Conservation (phyloP, 2,888 invertebrate species). For the Thymelicus sylvestris region DNA sequence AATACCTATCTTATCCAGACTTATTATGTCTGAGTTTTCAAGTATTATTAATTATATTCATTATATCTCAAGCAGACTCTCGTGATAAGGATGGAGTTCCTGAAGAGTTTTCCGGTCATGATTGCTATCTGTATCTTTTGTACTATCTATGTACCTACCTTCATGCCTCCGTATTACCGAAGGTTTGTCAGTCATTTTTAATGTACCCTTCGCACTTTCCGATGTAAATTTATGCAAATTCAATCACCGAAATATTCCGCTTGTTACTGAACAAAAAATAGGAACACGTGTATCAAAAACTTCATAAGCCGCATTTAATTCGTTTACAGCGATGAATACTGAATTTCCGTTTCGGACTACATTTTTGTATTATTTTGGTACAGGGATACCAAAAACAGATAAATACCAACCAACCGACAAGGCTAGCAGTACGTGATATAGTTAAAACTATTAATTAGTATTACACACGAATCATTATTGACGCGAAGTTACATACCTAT, state of each 20-base stretch:
- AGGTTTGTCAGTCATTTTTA: background rate
- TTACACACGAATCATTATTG: background rate
- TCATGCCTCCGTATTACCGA: too few relatives aligned
- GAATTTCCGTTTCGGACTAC: background rate
- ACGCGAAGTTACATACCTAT: too few relatives aligned
- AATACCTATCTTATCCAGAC: too few relatives aligned
- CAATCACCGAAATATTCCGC: background rate
- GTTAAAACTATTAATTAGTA: background rate
- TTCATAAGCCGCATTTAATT: background rate
- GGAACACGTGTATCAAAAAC: constrained; percentile 2
- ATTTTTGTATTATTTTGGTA: too few relatives aligned
- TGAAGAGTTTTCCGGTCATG: background rate
- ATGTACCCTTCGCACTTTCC: background rate
- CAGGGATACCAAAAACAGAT: background rate
- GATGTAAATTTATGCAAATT: constrained; percentile 27
- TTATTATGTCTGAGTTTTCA: too few relatives aligned
- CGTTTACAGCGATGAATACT: background rate
- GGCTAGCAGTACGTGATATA: background rate
- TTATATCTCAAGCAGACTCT: too few relatives aligned
- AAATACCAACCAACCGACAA: background rate
- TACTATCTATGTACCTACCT: too few relatives aligned
- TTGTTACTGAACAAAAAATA: constrained; percentile 4
- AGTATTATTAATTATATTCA: too few relatives aligned
- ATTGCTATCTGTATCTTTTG: too few relatives aligned
- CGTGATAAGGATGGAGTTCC: background rate